Evolutionary conservation across 2,113 vertebrate species (phyloP).

Genomic region (Clarias macrocephalus): DNA sequence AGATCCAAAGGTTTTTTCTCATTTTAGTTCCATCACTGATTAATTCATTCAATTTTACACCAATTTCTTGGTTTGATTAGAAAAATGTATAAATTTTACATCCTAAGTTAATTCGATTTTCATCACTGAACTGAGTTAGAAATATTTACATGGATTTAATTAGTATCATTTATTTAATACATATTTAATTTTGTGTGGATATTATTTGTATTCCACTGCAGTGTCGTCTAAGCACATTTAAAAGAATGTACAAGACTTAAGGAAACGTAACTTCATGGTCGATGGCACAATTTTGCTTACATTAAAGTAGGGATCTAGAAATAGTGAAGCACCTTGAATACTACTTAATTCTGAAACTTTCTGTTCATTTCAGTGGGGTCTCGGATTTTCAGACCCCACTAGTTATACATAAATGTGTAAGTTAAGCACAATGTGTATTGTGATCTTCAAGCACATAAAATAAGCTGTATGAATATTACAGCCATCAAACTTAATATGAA

Average conservation of each 20-base stretch:
- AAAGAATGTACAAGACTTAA: not conserved
- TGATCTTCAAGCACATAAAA: not conserved
- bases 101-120: not conserved
- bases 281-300: not conserved
- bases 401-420: not conserved
- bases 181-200: too few relatives aligned
- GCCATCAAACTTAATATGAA: not conserved
- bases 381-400: not conserved
- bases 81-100: not conserved
- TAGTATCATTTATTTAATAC: too few relatives aligned
- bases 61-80: not conserved
- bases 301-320: not conserved
- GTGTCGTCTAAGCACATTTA: not conserved
- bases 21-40: not conserved
- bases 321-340: not conserved
- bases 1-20: not conserved
- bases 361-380: not conserved
- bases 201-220: not conserved
- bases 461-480: not conserved
- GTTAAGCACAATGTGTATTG: too few relatives aligned
- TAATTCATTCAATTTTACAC: not conserved
- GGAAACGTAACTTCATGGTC: not conserved
- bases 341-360: not conserved
- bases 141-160: not conserved
- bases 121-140: not conserved